Conservation (phyloP, 2,797 vertebrate genomes). For the Enteromius unitaeniatus region DNA sequence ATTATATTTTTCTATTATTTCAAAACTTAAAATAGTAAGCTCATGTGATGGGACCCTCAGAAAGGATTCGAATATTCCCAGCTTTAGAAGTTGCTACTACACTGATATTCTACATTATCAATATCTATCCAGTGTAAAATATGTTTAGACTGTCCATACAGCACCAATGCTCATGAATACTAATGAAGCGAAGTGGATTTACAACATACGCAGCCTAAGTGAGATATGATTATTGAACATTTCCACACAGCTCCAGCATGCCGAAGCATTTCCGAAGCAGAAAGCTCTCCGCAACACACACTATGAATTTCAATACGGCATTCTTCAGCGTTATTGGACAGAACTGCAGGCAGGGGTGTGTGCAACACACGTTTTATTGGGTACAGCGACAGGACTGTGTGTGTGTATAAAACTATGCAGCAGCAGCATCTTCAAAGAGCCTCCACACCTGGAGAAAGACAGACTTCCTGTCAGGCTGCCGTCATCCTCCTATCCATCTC, state of each 20-base stretch:
- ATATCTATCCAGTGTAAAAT: neutral
- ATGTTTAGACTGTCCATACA: too few species aligned
- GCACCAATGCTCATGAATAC: constrained; percentile 2
- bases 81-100: neutral
- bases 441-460: constrained; percentile 41
- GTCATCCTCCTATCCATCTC: constrained; percentile 44
- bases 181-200: neutral
- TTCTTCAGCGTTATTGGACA: constrained; percentile 34
- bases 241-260: neutral
- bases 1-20: too few species aligned
- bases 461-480: constrained; percentile 40
- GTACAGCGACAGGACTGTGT: neutral
- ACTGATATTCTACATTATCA: neutral
- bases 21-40: too few species aligned
- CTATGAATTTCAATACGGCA: constrained; percentile 20
- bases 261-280: constrained; percentile 4
- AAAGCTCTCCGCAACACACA: constrained; percentile 24
- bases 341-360: constrained; percentile 2
- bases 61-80: too few species aligned
- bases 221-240: constrained; percentile 30
- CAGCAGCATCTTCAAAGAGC: constrained; percentile 45
- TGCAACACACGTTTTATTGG: constrained; percentile 12
- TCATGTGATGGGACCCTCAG: too few species aligned
- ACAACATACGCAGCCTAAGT: constrained; percentile 1
- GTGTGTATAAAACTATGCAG: neutral